These are phyloP conservation scores for Mellivora capensis DNA, from an alignment of 2,113 vertebrate species.

Conservation along the genomic window DNA sequence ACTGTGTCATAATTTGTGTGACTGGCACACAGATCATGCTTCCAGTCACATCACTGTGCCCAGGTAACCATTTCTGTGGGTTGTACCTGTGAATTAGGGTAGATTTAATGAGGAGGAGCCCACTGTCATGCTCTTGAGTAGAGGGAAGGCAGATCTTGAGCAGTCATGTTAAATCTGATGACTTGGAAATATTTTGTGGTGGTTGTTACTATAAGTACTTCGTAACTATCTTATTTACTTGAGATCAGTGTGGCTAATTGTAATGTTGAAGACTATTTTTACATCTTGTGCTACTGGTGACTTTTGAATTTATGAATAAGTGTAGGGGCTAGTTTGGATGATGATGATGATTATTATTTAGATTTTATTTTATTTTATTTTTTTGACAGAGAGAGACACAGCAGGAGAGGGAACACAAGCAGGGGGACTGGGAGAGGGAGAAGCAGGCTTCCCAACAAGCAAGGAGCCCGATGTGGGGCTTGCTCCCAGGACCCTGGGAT, in stretches of 20 bases:
- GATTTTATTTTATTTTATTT: too few relatives aligned
- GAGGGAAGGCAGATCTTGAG: neutral
- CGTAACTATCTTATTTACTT: neutral
- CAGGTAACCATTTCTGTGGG: neutral
- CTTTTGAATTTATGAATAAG: slow-evolving; percentile 15
- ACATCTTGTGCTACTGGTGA: neutral
- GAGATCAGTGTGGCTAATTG: neutral
- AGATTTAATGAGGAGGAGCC: neutral
- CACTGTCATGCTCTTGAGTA: neutral
- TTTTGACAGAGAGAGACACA: too few relatives aligned
- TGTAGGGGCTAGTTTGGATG: neutral
- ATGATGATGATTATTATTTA: neutral
- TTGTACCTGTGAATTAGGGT: neutral
- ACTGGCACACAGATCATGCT: neutral
- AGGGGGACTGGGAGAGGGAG: too few relatives aligned
- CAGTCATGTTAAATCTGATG: neutral
- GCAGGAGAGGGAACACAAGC: too few relatives aligned
- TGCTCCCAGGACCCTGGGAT: too few relatives aligned
- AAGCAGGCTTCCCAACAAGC: too few relatives aligned
- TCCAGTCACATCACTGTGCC: neutral
- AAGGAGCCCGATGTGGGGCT: too few relatives aligned
- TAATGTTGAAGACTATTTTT: neutral
- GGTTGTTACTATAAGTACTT: slow-evolving; percentile 30
- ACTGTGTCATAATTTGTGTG: neutral
- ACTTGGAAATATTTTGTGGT: slow-evolving; percentile 25